Conservation (phyloP, 2,888 invertebrate species). For the Mesodorylaimus sp. region DNA sequence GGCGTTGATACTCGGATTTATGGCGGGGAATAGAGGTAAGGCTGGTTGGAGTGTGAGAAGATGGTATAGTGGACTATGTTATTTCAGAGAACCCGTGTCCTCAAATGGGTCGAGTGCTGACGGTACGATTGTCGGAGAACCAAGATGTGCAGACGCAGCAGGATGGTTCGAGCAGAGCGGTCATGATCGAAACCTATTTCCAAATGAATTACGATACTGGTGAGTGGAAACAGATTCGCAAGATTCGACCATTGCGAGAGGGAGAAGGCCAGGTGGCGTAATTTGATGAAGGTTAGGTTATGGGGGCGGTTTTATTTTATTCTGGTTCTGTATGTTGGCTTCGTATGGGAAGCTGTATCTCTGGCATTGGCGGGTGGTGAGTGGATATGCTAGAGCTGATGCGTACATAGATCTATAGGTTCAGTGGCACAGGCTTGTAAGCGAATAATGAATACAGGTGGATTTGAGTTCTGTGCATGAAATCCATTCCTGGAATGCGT, state of each 20-base stretch:
- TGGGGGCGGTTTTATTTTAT: too few species aligned
- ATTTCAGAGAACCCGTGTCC: slow-evolving; percentile 80
- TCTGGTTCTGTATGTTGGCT: too few species aligned
- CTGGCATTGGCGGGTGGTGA: too few species aligned
- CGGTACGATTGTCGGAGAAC: slow-evolving; percentile 80
- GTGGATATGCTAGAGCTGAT: too few species aligned
- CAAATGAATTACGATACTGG: slow-evolving; percentile 96
- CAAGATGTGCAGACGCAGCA: slow-evolving; percentile 66
- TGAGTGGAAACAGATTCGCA: slow-evolving; percentile 56
- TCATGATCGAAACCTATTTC: slow-evolving; percentile 80
- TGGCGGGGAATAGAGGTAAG: slow-evolving; percentile 83
- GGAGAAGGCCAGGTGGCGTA: not conserved
- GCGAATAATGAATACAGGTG: too few species aligned
- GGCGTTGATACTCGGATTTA: slow-evolving; percentile 86
- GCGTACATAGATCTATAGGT: too few species aligned
- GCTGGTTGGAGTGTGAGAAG: not conserved
- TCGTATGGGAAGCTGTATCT: too few species aligned
- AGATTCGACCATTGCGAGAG: not conserved
- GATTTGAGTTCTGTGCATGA: too few species aligned
- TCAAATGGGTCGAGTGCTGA: slow-evolving; percentile 84
- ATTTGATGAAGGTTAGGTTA: too few species aligned
- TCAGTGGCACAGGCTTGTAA: too few species aligned
- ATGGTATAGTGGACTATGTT: not conserved
- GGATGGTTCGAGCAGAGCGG: slow-evolving; percentile 57
- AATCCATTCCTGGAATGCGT: too few species aligned